These are phyloP conservation scores for Rhagologus leucostigma DNA, from an alignment of 2,113 vertebrate genomes.

Conservation along the genomic window DNA sequence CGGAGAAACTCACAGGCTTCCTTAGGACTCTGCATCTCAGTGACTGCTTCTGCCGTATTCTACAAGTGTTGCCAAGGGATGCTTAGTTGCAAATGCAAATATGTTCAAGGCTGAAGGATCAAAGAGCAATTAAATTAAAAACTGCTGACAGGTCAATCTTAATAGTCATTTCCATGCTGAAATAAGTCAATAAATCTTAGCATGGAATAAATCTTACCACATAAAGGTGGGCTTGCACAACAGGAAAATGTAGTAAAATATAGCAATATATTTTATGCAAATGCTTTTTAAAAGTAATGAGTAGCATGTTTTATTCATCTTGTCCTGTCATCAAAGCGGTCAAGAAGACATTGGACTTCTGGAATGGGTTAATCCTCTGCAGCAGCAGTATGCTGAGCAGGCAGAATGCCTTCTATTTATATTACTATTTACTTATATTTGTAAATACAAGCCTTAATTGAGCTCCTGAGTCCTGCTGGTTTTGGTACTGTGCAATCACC, in stretches of 20 bases:
- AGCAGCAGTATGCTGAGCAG: constrained; percentile 22
- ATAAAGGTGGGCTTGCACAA: constrained; percentile 51
- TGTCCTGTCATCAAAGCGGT: constrained; percentile 48
- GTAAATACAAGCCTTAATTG: constrained; percentile 31
- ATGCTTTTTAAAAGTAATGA: constrained; percentile 55
- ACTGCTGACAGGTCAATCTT: constrained; percentile 63
- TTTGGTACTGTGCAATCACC: background rate
- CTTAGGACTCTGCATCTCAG: background rate
- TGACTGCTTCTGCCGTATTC: background rate
- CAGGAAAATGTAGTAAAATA: constrained; percentile 53
- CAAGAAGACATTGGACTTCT: constrained; percentile 48
- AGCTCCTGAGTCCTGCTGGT: constrained; percentile 14
- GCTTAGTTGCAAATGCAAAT: constrained; percentile 61
- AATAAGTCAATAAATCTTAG: constrained; percentile 64
- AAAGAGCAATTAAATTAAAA: constrained; percentile 67
- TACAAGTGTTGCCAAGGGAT: constrained; percentile 56
- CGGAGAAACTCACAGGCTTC: background rate
- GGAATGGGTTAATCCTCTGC: constrained; percentile 43
- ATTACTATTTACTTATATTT: constrained; percentile 51
- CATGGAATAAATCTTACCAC: constrained; percentile 47
- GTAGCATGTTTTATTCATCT: constrained; percentile 58
- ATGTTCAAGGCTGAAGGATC: constrained; percentile 57
- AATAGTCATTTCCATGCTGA: constrained; percentile 53
- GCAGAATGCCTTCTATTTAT: constrained; percentile 46
- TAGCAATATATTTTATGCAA: constrained; percentile 65